Base-by-base conservation (phyloP, 2,888 invertebrate genomes). In the Horisme vitalbata region DNA sequence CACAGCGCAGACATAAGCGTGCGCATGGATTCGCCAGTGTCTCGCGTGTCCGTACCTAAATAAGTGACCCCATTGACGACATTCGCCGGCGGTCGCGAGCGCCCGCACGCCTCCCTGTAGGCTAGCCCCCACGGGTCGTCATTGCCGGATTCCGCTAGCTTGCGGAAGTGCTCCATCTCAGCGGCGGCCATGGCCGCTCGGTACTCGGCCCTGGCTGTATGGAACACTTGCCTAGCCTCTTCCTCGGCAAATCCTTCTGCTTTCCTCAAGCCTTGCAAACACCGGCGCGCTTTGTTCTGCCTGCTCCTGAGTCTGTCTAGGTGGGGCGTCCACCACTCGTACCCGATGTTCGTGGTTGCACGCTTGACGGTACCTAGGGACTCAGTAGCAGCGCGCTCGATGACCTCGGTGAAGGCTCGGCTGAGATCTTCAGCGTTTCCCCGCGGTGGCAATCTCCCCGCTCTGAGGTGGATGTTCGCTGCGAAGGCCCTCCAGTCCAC, bases 261-360 rank as follows among this genome's bases (percentile, higher is more conserved):
- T 18, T 4, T 4, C 5, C 15, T 28, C 3, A 8, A 7, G 10
- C 28, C 14, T 7, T 28, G 28, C 13, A 13, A 28, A 13, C 13
- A 9, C 2, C 28, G 43, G 30, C 45, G 47, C 39, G 36, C 13
- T 2, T 3, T 36, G 20, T 20, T 32, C 31, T 1, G 56, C 55
- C 1, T 18, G 0, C 28, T 13, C 0, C 52, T 28, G 2, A 39
- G 9, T 0, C 0, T 5, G 4, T 57, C 50, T 1, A 54, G 7
- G 0, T 20, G 36, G 0, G 45, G 37, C 2, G 47, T 30, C 50
- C 49, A 54, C 54, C 57, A 57, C 39, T 15, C 26, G 15, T 31
- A 34, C 26, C 34, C 20, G 2, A 30, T 12, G 11, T 35, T 36
- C 1, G 26, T 10, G 1, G 23, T 38, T n/a, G 7, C 13, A 11